phyloP scores from a whole-genome alignment of 2,797 vertebrate genomes.

The Macropodus opercularis region DNA sequence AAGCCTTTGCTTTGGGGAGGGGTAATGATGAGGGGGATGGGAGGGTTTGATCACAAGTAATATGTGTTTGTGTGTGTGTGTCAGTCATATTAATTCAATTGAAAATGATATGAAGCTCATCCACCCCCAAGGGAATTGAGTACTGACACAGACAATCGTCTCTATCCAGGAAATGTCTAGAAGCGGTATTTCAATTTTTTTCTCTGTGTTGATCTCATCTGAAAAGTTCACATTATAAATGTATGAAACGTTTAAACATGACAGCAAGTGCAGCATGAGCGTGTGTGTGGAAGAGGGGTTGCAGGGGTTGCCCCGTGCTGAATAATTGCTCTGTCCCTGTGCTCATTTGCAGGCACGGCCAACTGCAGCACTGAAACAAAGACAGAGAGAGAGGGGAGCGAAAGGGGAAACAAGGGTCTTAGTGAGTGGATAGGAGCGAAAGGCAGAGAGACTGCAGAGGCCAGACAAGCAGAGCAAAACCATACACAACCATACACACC shows the following conservation, averaged over 20 bases:
- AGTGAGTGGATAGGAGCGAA: constrained; percentile 1
- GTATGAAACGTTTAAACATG: neutral
- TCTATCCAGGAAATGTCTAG: constrained; percentile 39
- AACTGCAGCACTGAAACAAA: constrained; percentile 68
- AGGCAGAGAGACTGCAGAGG: constrained; percentile 43
- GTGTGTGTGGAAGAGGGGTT: constrained; percentile 26
- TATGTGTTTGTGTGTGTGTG: constrained; percentile 19
- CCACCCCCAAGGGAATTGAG: constrained; percentile 20
- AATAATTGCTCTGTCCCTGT: constrained; percentile 71
- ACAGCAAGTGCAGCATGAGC: constrained; percentile 3
- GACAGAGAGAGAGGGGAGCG: constrained; percentile 25
- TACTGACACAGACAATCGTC: constrained; percentile 20
- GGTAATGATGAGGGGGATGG: constrained; percentile 30
- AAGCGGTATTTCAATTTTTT: constrained; percentile 22
- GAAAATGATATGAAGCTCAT: constrained; percentile 50
- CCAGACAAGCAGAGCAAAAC: constrained; percentile 28
- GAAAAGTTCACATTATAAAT: constrained; percentile 18
- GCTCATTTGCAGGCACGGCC: constrained; percentile 77
- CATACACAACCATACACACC: constrained; percentile 19
- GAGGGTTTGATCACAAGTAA: constrained; percentile 22
- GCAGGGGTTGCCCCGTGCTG: constrained; percentile 56
- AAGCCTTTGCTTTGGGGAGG: constrained; percentile 24
- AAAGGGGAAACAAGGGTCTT: neutral
- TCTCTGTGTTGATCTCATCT: constrained; percentile 8
- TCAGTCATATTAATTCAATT: constrained; percentile 57